Evolutionary conservation across 1,140 invertebrate genomes (phyloP).

Genomic region (Caenorhabditis remanei): DNA sequence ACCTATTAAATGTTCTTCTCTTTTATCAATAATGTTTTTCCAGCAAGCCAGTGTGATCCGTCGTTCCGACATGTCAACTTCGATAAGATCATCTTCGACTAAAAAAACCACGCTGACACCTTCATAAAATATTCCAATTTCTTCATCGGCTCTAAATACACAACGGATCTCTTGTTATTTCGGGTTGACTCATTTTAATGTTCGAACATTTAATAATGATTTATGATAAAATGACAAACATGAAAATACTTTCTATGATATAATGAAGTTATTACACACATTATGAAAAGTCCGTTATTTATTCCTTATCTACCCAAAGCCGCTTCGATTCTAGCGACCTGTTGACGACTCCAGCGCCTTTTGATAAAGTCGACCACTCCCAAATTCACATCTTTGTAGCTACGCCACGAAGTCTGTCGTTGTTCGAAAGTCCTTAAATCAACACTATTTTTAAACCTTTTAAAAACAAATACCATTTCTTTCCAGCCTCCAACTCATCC

Average conservation of each 20-base stretch:
- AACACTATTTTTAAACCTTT: background rate
- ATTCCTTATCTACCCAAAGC: background rate
- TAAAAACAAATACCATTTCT: conserved; percentile 3
- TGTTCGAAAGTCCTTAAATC: conserved; percentile 29
- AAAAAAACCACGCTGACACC: background rate
- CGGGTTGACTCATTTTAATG: background rate
- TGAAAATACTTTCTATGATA: no score
- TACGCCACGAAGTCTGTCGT: conserved; percentile 9
- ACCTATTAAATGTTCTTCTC: background rate
- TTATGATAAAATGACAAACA: no score
- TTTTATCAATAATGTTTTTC: background rate
- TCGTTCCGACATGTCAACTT: background rate
- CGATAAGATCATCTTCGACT: background rate
- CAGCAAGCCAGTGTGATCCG: conserved; percentile 35
- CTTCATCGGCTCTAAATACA: background rate
- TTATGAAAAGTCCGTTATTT: no score
- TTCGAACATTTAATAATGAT: no score
- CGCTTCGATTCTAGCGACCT: background rate
- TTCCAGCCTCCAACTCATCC: conserved; percentile 8
- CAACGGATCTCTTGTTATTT: background rate
- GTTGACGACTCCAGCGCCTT: background rate
- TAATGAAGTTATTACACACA: no score
- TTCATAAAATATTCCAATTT: background rate
- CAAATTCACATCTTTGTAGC: background rate
- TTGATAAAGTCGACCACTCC: background rate